Base-by-base conservation (phyloP, 2,888 invertebrate genomes). In the Orthosia gothica region DNA sequence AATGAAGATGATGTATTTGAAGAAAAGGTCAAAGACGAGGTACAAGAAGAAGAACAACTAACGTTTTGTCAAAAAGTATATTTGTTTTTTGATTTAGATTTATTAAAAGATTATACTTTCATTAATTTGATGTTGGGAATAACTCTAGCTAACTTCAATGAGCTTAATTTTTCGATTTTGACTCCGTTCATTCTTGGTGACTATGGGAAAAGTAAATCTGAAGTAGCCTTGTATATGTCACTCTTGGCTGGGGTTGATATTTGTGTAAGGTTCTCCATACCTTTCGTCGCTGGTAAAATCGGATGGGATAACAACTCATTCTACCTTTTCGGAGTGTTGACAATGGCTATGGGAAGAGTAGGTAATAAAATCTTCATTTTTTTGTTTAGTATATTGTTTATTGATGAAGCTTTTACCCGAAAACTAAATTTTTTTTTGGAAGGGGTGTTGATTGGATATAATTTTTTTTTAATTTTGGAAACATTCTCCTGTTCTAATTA, bases 121-220 rank as follows among this genome's bases (percentile, higher is more conserved):
- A 97, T 98, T 4, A 98, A 98, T 87, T 94, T 98, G 18, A 98
- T 98, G 96, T 89, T 98, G 70, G 98, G 98, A 1, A 95, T 98
- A 64, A 98, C 98, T 0, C 93, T 98, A 55, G 98, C 98, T 0
- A 97, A 97, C 88, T 98, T 98, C 87, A 97, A 97, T 7, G 98
- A 98, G 91, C 87, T 98, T 11, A 98, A 98, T 90, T 98, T 98
- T 90, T 97, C 98, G 3, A 97, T 98, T 65, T 89, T 98, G 65
- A 98, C 98, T 0, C 98, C 98, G 1, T 98, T 98, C 81, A 97
- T 98, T 84, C 93, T 98, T n/a, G 97, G 96, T 26, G 98, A 98
- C 87, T 97, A 97, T 87, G 97, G 97, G 0, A 97, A 97, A 85
- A 93, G 93, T 1, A 97, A 97, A 85, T 87, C 95, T 5, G 95